Conservation (phyloP, 1,140 invertebrate species). For the Acromyrmex heyeri region DNA sequence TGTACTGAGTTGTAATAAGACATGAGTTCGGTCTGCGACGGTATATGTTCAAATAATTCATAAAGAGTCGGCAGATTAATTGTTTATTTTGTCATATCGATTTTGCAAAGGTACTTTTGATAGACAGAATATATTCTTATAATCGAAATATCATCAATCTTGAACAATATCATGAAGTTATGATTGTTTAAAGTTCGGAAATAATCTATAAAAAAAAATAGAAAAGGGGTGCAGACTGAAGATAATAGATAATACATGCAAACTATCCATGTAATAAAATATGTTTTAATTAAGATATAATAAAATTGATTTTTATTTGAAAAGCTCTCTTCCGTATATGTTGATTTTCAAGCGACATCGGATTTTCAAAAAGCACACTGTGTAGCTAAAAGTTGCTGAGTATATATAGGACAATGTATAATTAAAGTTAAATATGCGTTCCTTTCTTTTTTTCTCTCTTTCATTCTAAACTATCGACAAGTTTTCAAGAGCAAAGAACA, state of each 20-base stretch:
- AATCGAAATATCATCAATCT: background rate
- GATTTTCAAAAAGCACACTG: background rate
- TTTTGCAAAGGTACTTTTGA: background rate
- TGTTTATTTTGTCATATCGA: background rate
- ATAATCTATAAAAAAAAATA: background rate
- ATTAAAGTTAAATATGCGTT: conserved; percentile 32
- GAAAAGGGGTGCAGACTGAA: background rate
- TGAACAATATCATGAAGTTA: background rate
- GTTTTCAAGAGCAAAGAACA: conserved; percentile 47
- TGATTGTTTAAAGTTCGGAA: background rate
- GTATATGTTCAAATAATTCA: conserved; percentile 18
- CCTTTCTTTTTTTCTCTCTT: background rate
- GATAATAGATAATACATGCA: background rate
- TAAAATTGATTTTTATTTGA: conserved; percentile 2
- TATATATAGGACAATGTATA: background rate
- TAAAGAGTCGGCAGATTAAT: background rate
- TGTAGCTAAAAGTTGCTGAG: background rate
- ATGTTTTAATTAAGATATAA: background rate
- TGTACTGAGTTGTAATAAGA: conserved; percentile 48
- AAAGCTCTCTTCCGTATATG: background rate
- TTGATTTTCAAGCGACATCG: background rate
- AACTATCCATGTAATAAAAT: background rate
- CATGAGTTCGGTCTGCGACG: background rate
- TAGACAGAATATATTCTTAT: background rate
- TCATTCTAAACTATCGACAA: conserved; percentile 41